Conservation (phyloP, 1,140 invertebrate genomes). For the Drosophila oshimai region DNA sequence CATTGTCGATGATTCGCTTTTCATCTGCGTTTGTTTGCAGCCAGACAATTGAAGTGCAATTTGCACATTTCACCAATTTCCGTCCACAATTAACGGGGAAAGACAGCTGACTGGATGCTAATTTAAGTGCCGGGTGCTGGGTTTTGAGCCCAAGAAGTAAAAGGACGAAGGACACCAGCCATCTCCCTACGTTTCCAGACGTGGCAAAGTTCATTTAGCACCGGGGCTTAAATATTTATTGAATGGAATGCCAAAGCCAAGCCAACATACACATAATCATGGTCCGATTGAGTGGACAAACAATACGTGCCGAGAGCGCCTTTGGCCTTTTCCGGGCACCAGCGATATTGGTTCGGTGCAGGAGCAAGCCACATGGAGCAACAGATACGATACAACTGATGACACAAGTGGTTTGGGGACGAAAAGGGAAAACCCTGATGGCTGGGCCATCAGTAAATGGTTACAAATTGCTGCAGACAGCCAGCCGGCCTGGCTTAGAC, state of each 20-base stretch:
- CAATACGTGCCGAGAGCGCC: conserved; percentile 56
- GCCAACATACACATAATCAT: conserved; percentile 46
- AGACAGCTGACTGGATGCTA: conserved; percentile 25
- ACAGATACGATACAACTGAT: conserved; percentile 56
- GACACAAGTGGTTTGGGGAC: not conserved
- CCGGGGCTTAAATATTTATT: conserved; percentile 60
- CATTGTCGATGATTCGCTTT: not conserved
- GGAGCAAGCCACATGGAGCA: too few species aligned
- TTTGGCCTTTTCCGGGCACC: conserved; percentile 5
- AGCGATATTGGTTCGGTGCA: not conserved
- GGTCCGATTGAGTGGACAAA: conserved; percentile 65
- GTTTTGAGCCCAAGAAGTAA: too few species aligned
- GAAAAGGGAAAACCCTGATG: too few species aligned
- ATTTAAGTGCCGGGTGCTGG: conserved; percentile 7
- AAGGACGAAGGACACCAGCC: too few species aligned
- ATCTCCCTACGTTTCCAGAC: too few species aligned
- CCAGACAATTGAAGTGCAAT: conserved; percentile 57
- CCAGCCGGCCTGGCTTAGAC: conserved; percentile 17
- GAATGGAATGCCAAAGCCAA: conserved; percentile 42
- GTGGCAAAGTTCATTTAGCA: not conserved
- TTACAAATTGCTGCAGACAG: conserved; percentile 72
- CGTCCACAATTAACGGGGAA: conserved; percentile 47
- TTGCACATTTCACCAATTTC: conserved; percentile 42
- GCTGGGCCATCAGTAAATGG: conserved; percentile 43
- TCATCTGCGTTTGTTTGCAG: conserved; percentile 39